Evolutionary conservation across 2,888 invertebrate species (phyloP).

Genomic region (Hirtodrosophila confusa): DNA sequence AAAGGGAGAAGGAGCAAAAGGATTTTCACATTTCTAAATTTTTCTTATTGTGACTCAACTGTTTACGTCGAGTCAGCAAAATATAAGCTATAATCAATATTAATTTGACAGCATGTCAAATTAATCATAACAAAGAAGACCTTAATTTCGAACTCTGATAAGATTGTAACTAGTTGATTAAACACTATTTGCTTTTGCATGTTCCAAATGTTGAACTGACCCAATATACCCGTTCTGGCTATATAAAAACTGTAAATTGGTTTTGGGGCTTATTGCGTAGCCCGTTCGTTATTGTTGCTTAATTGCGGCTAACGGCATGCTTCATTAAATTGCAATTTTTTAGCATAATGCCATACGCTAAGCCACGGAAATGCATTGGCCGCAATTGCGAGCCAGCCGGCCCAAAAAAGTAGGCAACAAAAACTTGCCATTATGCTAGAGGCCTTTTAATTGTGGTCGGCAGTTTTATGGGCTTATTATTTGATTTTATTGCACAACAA

Average conservation of each 20-base stretch:
- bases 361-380: conserved; percentile 64
- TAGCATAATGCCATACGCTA: conserved; percentile 37
- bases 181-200: too few species aligned
- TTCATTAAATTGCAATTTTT: conserved; percentile 74
- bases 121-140: too few species aligned
- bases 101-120: too few species aligned
- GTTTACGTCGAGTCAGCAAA: too few species aligned
- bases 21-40: too few species aligned
- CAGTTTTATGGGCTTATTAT: conserved; percentile 75
- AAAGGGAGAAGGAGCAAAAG: too few species aligned
- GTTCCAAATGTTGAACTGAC: neutral
- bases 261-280: conserved; percentile 9
- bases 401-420: conserved; percentile 52
- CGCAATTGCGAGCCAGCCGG: conserved; percentile 12
- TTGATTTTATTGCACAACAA: conserved; percentile 61
- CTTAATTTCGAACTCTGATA: too few species aligned
- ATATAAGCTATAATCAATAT: too few species aligned
- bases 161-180: too few species aligned
- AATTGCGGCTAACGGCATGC: conserved; percentile 70
- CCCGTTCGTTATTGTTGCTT: conserved; percentile 52
- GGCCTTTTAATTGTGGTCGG: conserved; percentile 71
- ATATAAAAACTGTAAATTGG: neutral
- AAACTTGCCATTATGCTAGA: conserved; percentile 47
- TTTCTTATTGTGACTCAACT: too few species aligned
- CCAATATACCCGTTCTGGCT: conserved; percentile 5